Conservation (phyloP, 2,888 invertebrate species). For the Dioctria linearis region DNA sequence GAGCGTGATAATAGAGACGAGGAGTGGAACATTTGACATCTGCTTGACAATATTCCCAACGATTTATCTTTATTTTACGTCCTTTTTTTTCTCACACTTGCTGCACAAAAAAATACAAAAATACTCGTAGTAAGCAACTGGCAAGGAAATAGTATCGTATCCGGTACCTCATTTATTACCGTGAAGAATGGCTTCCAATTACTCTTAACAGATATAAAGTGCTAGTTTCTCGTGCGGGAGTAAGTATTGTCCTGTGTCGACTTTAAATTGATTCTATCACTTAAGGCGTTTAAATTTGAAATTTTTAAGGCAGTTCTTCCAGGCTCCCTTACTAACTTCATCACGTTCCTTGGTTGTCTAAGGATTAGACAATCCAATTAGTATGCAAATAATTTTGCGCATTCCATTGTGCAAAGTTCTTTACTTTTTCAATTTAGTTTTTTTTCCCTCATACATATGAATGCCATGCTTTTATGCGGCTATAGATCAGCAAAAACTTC, state of each 20-base stretch:
- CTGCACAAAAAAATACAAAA: background rate
- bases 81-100: conserved; percentile 9
- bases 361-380: conserved; percentile 24
- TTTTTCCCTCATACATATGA: too few relatives aligned
- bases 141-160: conserved; percentile 24
- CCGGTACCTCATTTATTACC: conserved; percentile 47
- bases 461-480: too few relatives aligned
- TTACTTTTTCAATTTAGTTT: too few relatives aligned
- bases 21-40: conserved; percentile 41
- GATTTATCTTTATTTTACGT: conserved; percentile 48
- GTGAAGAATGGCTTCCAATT: conserved; percentile 47
- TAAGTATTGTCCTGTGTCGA: background rate
- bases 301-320: conserved; percentile 16
- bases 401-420: too few relatives aligned
- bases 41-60: conserved; percentile 41
- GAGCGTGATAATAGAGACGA: conserved; percentile 42
- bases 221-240: conserved; percentile 4
- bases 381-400: conserved; percentile 22
- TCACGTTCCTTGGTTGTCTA: background rate
- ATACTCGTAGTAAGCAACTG: background rate
- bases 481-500: too few relatives aligned
- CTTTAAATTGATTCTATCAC: conserved; percentile 37
- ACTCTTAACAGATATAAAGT: conserved; percentile 49
- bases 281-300: conserved; percentile 21
- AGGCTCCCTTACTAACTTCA: background rate